These are phyloP conservation scores for Dasyornis broadbenti DNA, from an alignment of 2,113 vertebrate species.

Conservation along the genomic window DNA sequence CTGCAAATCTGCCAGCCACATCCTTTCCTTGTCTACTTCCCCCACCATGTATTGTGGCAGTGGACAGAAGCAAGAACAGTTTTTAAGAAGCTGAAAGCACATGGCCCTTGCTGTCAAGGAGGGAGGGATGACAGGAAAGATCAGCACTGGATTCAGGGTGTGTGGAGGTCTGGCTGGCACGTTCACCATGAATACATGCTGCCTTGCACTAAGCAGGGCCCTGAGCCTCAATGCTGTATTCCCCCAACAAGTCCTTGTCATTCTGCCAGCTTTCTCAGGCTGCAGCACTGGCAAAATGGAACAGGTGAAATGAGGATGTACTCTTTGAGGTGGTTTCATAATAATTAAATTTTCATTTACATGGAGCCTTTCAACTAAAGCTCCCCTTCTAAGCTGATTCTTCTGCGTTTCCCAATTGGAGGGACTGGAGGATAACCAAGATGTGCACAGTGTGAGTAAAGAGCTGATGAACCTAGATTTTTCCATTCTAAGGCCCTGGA, in stretches of 20 bases:
- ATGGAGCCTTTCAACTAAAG: neutral
- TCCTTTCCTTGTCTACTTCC: neutral
- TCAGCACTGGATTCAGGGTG: neutral
- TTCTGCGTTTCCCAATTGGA: rapidly evolving
- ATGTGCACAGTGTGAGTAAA: neutral
- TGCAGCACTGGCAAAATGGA: neutral
- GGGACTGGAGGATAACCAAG: neutral
- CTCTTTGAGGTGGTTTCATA: slow-evolving; percentile 17
- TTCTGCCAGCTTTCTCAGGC: neutral
- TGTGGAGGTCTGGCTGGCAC: neutral
- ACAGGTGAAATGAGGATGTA: neutral
- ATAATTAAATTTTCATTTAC: neutral
- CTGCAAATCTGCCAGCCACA: no score
- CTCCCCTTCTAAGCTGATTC: neutral
- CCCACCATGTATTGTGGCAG: neutral
- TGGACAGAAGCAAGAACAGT: neutral
- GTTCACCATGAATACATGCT: rapidly evolving
- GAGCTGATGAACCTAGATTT: neutral
- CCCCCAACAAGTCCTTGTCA: neutral
- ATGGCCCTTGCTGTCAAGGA: neutral
- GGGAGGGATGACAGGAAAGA: neutral
- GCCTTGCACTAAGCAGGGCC: neutral
- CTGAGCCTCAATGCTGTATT: neutral
- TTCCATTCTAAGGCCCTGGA: neutral
- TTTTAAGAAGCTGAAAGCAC: neutral